Conservation (phyloP, 2,113 vertebrate genomes). For the Cyanoramphus novaezelandiae region DNA sequence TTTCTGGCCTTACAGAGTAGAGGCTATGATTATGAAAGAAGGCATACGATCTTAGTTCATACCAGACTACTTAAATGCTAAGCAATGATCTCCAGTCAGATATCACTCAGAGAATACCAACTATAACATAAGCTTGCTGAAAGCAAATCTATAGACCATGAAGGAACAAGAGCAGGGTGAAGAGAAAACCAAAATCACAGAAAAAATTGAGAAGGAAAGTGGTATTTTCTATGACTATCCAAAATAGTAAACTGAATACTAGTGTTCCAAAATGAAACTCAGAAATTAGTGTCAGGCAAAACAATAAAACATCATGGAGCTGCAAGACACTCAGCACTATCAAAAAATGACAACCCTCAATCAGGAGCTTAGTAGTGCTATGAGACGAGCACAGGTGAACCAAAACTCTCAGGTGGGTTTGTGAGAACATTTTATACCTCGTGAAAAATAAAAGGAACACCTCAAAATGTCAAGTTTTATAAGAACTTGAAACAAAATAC, state of each 20-base stretch:
- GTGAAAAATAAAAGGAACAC: rapidly evolving
- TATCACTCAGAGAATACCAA: not conserved
- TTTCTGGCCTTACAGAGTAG: not conserved
- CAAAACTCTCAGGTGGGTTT: not conserved
- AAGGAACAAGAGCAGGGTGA: not conserved
- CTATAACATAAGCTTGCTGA: not conserved
- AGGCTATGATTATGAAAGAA: not conserved
- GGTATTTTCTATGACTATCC: not conserved
- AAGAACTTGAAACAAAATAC: not conserved
- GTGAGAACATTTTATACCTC: not conserved
- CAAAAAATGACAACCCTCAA: not conserved
- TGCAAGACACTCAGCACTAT: not conserved
- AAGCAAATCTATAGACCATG: not conserved
- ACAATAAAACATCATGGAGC: not conserved
- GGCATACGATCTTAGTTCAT: not conserved
- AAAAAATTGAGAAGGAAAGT: not conserved
- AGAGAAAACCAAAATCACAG: not conserved
- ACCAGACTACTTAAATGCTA: not conserved
- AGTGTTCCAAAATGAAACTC: not conserved
- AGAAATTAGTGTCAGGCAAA: not conserved
- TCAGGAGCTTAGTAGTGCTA: not conserved
- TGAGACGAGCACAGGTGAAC: not conserved
- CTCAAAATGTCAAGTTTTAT: not conserved
- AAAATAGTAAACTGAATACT: not conserved
- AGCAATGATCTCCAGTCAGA: not conserved